A percentile compares a stretch with the other conserved stretches of the same genome.
phyloP scores from a whole-genome alignment of 2,797 vertebrate species.

The Takifugu ocellatus region DNA sequence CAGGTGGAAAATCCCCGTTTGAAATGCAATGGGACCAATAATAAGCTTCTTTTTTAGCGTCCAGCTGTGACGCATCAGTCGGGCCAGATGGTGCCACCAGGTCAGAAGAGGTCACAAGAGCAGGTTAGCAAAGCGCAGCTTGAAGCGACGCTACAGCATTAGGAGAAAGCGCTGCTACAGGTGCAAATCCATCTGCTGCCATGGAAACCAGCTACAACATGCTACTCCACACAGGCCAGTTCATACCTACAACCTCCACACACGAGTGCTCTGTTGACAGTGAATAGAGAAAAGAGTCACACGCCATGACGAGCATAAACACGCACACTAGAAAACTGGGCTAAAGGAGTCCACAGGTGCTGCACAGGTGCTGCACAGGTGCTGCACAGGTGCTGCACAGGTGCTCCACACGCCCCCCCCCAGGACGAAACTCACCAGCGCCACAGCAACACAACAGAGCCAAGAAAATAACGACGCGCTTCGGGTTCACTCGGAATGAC shows the following conservation, averaged over 20 bases:
- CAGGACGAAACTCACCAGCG: too few relatives aligned
- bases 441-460: too few relatives aligned
- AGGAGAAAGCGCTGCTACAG: conserved; percentile 35
- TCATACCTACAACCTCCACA: conserved; percentile 1
- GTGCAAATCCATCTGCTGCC: conserved; percentile 29
- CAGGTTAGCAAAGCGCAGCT: conserved; percentile 70
- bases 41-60: neutral
- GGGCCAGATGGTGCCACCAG: neutral
- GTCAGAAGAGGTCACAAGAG: conserved; percentile 39
- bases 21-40: too few relatives aligned
- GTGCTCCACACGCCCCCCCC: too few relatives aligned
- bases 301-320: conserved; percentile 4
- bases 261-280: conserved; percentile 5
- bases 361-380: conserved; percentile 2
- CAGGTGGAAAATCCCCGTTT: too few relatives aligned
- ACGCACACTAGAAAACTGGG: neutral
- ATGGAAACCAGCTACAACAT: conserved; percentile 32
- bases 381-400: neutral
- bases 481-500: too few relatives aligned
- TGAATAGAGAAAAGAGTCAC: conserved; percentile 1
- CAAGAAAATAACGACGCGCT: too few relatives aligned
- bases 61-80: neutral
- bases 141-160: conserved; percentile 53
- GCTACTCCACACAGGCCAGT: conserved; percentile 14
- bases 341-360: neutral